Evolutionary conservation across 2,888 invertebrate genomes (phyloP), one percentile per base, ranked within the genome.

Genomic region (Tetranychus piercei): DNA sequence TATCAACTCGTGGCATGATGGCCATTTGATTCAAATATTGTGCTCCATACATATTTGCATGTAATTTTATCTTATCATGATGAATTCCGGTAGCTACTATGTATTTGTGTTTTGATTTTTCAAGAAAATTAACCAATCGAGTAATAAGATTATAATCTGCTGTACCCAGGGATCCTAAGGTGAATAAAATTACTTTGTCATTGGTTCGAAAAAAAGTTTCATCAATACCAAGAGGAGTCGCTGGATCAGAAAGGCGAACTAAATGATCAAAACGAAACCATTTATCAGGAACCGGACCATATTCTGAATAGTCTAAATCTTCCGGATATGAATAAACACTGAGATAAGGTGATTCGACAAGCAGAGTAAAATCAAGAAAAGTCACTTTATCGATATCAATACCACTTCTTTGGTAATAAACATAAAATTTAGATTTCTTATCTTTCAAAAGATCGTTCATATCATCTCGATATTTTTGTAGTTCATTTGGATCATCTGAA

Each of bases 221-320:
- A 55, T 55, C 55, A 2, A 55, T 55, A 1, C 55, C 55, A 55
- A 55, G 55, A 15, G 55, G 55, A 55, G 15, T 20, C 3, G 64
- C 66, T 34, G 34, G 34, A 9, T 20, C 20, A 5, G 43, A 15
- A 6, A 18, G 55, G 3, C 71, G 72, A 44, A 64, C 20, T 18
- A 45, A 3, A 3, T n/a, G n/a, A 45, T 75, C 74, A 1, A 73
- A 22, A 67, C 72, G 20, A 18, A 20, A 15, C 73, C 71, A 71
- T 8, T 73, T 73, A 5, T 73, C 23, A 11, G 75, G 74, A 4
- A 74, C 66, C 15, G 75, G 73, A 5, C 34, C 20, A 6, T 67
- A 9, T 11, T 75, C 66, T 23, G 43, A 67, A 18, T 75, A 75
- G 34, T 75, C 75, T n/a, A 75, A 71, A 23, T 75, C 75, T 71